These are phyloP conservation scores for Catharus bicknelli DNA, from an alignment of 2,113 vertebrate genomes.

Conservation along the genomic window DNA sequence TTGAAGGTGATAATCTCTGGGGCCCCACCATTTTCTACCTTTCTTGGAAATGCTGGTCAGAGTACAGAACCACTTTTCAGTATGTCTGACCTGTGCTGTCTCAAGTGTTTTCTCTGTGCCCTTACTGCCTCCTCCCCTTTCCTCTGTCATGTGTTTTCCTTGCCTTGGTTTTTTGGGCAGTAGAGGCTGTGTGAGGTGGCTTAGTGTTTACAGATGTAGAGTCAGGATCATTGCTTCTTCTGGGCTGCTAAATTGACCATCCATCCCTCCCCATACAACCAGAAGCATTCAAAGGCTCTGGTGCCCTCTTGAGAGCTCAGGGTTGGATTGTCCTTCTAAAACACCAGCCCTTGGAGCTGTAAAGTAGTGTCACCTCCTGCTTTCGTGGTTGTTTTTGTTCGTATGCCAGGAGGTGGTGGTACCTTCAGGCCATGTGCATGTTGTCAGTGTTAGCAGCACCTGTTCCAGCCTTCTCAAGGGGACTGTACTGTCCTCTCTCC, in stretches of 20 bases:
- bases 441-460: not conserved
- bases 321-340: not conserved
- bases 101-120: not conserved
- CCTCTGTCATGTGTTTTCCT: not conserved
- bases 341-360: not conserved
- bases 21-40: not conserved
- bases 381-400: not conserved
- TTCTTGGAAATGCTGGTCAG: not conserved
- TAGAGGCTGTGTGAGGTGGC: not conserved
- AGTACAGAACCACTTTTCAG: not conserved
- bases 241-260: not conserved
- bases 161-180: not conserved
- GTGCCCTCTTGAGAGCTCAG: not conserved
- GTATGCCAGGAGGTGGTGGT: not conserved
- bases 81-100: not conserved
- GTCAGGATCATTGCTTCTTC: not conserved
- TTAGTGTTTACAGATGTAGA: rapidly evolving
- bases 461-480: not conserved
- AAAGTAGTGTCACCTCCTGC: not conserved
- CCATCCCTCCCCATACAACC: not conserved
- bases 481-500: not conserved
- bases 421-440: rapidly evolving
- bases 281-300: not conserved
- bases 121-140: not conserved
- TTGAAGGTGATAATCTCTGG: not conserved